Evolutionary conservation across 23 tunicate genomes (phyloP).

Genomic region (Halocynthia aurantium): DNA sequence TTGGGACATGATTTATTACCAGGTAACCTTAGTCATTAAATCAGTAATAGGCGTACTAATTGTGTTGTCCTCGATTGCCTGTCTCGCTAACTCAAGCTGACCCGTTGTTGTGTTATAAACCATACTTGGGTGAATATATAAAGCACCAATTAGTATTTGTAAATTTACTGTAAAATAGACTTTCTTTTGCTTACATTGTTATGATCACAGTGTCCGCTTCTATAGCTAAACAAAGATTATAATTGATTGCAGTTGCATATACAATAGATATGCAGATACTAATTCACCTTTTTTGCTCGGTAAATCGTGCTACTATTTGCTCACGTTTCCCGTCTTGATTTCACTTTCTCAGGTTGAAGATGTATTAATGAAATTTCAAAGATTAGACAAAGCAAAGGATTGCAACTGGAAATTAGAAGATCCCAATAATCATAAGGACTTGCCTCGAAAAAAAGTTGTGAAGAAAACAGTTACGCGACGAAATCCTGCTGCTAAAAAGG

Average conservation of each 20-base stretch:
- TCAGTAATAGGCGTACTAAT: no score
- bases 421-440: background rate
- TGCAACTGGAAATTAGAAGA: slow-evolving; percentile 21
- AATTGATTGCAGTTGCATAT: no score
- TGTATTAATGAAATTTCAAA: slow-evolving; percentile 37
- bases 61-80: background rate
- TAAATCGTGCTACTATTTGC: background rate
- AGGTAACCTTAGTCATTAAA: slow-evolving; percentile 32
- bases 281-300: no score
- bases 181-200: no score
- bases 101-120: no score
- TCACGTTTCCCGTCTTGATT: background rate
- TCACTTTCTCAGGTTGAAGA: slow-evolving; percentile 36
- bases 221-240: no score
- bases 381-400: slow-evolving; percentile 10
- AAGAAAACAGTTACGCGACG: slow-evolving; percentile 9
- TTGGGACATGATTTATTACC: slow-evolving; percentile 92
- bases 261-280: no score
- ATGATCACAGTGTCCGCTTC: no score
- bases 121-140: background rate
- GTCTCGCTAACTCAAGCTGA: background rate
- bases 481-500: slow-evolving; percentile 16
- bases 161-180: no score
- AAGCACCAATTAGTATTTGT: background rate
- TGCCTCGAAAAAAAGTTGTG: background rate